These are phyloP conservation scores for Lacerta viridis DNA, from an alignment of 2,797 vertebrate species.

Conservation along the genomic window DNA sequence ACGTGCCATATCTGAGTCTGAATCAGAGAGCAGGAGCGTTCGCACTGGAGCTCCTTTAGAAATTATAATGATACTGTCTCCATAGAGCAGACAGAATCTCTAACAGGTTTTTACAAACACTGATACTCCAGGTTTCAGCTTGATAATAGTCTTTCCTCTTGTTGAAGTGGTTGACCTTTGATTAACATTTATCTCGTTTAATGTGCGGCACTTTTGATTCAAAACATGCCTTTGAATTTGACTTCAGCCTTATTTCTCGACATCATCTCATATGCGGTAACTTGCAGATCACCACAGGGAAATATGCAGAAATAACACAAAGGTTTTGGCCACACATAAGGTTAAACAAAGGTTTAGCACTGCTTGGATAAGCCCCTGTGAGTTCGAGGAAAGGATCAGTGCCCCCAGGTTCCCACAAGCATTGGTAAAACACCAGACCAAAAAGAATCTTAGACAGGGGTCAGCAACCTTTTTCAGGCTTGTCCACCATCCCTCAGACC, in stretches of 20 bases:
- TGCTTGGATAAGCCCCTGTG: no score
- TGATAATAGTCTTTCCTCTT: slow-evolving; percentile 14
- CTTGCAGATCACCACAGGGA: background rate
- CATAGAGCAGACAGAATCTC: background rate
- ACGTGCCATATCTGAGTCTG: slow-evolving; percentile 26
- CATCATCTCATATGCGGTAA: background rate
- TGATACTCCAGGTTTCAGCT: slow-evolving; percentile 4
- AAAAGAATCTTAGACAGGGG: no score
- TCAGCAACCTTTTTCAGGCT: no score
- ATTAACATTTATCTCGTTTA: slow-evolving; percentile 31
- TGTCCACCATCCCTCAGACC: no score
- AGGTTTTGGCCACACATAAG: background rate
- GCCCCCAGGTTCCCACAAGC: no score
- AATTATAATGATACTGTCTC: background rate
- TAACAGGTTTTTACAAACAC: background rate
- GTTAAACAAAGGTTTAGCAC: no score
- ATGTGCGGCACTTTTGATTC: background rate
- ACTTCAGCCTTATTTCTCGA: slow-evolving; percentile 1
- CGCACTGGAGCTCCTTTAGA: background rate
- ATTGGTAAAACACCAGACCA: no score
- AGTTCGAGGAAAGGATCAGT: no score
- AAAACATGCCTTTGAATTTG: slow-evolving; percentile 3
- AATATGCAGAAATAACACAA: background rate
- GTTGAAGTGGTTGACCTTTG: slow-evolving; percentile 22
- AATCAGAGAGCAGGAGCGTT: background rate